These are phyloP conservation scores for Microplitis mediator DNA, from an alignment of 1,140 invertebrate species.

Conservation along the genomic window DNA sequence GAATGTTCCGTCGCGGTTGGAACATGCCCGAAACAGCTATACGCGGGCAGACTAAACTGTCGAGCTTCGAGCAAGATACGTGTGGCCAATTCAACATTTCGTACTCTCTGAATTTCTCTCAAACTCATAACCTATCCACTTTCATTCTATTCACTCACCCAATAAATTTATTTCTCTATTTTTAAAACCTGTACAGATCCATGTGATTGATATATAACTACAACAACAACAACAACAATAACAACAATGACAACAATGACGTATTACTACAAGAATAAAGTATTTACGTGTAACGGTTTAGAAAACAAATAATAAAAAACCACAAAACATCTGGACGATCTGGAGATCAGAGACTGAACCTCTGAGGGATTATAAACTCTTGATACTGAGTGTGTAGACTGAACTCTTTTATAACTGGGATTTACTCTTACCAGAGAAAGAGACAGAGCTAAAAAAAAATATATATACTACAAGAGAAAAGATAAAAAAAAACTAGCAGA, in stretches of 20 bases:
- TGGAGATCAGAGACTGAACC: conserved; percentile 13
- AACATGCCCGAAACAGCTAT: conserved; percentile 40
- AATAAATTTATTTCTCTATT: neutral
- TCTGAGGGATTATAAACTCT: conserved; percentile 23
- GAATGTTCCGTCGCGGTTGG: conserved; percentile 58
- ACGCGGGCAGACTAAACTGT: conserved; percentile 20
- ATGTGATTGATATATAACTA: neutral
- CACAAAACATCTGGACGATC: conserved; percentile 12
- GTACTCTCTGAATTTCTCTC: neutral
- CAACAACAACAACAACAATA: neutral
- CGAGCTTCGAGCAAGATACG: neutral
- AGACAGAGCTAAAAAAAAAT: too few relatives aligned
- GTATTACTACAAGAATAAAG: neutral
- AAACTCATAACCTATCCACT: neutral
- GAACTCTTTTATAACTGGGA: too few relatives aligned
- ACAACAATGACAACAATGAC: neutral
- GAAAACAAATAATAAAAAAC: conserved; percentile 10
- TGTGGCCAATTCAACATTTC: conserved; percentile 4
- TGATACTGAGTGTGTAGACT: conserved; percentile 2
- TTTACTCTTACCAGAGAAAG: too few relatives aligned
- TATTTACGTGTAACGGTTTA: neutral
- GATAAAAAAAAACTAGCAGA: too few relatives aligned
- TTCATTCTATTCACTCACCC: neutral
- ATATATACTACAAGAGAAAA: too few relatives aligned
- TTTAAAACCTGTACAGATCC: too few relatives aligned